Evolutionary conservation across 2,113 vertebrate species (phyloP).

Genomic region (Bubo scandiacus): DNA sequence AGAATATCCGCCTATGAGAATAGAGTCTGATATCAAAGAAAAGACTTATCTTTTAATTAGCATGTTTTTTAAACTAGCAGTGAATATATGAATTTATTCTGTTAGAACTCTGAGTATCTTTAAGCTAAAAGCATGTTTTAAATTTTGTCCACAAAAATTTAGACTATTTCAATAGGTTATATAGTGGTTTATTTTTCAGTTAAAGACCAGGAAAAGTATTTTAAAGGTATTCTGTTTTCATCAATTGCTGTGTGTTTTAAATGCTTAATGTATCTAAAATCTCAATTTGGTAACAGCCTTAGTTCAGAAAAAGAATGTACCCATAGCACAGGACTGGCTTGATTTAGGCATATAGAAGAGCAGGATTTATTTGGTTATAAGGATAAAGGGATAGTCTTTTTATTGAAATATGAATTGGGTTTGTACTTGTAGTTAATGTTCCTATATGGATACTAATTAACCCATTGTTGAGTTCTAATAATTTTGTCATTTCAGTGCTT

Average conservation of each 20-base stretch:
- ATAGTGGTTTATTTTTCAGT: not conserved
- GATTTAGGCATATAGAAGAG: not conserved
- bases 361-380: not conserved
- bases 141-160: not conserved
- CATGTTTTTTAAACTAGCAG: not conserved
- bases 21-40: not conserved
- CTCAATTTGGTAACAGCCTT: not conserved
- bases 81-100: not conserved
- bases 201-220: not conserved
- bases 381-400: not conserved
- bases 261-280: not conserved
- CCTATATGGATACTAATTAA: not conserved
- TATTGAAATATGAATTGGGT: not conserved
- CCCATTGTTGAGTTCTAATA: not conserved
- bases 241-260: not conserved
- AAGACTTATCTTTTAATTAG: not conserved
- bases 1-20: not conserved
- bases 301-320: not conserved
- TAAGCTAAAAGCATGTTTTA: not conserved
- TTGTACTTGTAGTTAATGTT: not conserved
- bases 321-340: not conserved
- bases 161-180: not conserved
- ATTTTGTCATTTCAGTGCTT: not conserved
- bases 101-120: not conserved
- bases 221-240: not conserved